phyloP scores from a whole-genome alignment of 2,797 vertebrate species.

The Enteromius argenteus region DNA sequence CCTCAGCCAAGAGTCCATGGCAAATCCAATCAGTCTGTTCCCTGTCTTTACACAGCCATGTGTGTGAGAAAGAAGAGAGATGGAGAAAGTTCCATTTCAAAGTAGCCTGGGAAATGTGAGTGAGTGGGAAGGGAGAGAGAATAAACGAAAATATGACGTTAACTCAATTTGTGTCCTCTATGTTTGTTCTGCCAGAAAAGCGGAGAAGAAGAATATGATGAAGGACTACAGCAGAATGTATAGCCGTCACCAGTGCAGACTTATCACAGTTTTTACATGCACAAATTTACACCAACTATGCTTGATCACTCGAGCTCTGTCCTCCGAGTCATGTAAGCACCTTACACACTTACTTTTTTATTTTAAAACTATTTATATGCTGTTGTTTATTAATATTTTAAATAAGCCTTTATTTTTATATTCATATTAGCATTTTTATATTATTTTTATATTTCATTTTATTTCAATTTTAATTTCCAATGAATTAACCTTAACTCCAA shows the following conservation, averaged over 20 bases:
- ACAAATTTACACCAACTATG: neutral
- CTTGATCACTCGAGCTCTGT: neutral
- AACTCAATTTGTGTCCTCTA: slow-evolving; percentile 53
- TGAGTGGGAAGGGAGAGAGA: slow-evolving; percentile 4
- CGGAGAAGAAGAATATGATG: slow-evolving; percentile 7
- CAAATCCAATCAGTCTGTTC: slow-evolving; percentile 61
- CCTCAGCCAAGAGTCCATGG: slow-evolving; percentile 54
- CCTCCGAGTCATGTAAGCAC: neutral
- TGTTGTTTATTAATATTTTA: neutral
- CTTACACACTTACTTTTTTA: neutral
- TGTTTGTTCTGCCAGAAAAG: slow-evolving; percentile 41
- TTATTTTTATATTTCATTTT: neutral
- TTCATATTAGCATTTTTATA: no score
- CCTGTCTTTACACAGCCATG: slow-evolving; percentile 41
- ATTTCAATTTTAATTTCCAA: neutral
- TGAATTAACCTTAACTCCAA: neutral
- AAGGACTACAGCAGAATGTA: slow-evolving; percentile 8
- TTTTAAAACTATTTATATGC: neutral
- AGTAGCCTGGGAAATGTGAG: slow-evolving; percentile 8
- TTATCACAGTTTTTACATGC: neutral
- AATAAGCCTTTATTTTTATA: neutral
- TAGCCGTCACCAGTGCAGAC: neutral
- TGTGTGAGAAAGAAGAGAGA: slow-evolving; percentile 25
- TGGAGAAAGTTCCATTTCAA: slow-evolving; percentile 8
- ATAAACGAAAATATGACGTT: slow-evolving; percentile 14